These are phyloP conservation scores for Gymnarchus niloticus DNA, from an alignment of 2,113 vertebrate genomes.

Conservation along the genomic window DNA sequence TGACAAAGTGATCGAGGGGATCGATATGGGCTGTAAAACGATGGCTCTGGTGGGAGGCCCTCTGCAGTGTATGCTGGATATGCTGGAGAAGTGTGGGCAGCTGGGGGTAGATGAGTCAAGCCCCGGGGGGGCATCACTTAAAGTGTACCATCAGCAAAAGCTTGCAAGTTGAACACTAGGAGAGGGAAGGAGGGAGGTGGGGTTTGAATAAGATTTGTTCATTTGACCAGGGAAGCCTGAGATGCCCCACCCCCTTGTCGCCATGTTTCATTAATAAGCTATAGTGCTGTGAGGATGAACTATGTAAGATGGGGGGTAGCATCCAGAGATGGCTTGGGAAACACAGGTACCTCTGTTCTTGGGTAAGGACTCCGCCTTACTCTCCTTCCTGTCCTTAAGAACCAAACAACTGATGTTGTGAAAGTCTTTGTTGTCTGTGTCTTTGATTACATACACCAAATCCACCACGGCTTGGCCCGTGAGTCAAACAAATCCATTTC, in stretches of 20 bases:
- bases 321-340: neutral
- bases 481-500: neutral
- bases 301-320: neutral
- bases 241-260: neutral
- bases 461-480: neutral
- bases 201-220: neutral
- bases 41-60: conserved; percentile 8
- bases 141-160: no score
- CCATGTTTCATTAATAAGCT: neutral
- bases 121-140: no score
- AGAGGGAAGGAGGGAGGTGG: neutral
- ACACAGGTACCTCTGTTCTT: neutral
- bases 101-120: neutral
- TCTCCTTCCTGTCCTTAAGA: neutral
- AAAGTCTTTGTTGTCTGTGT: neutral
- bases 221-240: neutral
- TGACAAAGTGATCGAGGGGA: neutral
- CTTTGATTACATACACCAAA: neutral
- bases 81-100: neutral
- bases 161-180: no score
- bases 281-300: neutral
- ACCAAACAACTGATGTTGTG: no score
- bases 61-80: neutral
- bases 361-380: neutral
- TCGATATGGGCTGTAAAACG: neutral